Evolutionary conservation across 2,797 vertebrate genomes (phyloP).

Genomic region (Cossypha niveicapilla): DNA sequence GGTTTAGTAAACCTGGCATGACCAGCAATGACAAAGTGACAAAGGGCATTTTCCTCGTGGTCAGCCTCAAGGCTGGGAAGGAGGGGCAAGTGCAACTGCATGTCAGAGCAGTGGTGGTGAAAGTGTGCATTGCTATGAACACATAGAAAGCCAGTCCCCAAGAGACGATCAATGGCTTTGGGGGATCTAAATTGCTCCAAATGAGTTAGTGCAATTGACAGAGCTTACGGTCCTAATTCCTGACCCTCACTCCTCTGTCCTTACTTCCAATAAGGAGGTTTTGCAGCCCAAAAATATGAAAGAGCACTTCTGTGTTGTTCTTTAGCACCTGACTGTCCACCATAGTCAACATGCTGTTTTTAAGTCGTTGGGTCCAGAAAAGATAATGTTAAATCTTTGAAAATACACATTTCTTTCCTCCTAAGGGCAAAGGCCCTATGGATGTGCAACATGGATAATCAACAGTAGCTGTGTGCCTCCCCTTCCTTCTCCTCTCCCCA

Average conservation of each 20-base stretch:
- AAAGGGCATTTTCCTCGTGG: background rate
- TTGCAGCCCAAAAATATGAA: background rate
- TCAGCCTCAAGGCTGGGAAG: background rate
- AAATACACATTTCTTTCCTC: background rate
- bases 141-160: background rate
- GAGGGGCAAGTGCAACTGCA: background rate
- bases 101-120: background rate
- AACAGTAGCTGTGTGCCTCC: background rate
- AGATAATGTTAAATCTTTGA: background rate
- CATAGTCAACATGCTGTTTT: background rate
- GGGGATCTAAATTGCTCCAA: background rate
- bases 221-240: background rate
- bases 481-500: background rate
- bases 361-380: background rate
- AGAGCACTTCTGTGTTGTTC: background rate
- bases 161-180: background rate
- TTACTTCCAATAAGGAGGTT: background rate
- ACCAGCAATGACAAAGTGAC: background rate
- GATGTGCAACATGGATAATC: background rate
- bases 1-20: background rate
- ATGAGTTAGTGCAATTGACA: background rate
- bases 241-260: background rate
- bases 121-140: background rate
- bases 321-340: background rate
- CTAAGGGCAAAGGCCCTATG: background rate